Conservation (phyloP, 2,113 vertebrate genomes). For the Ahaetulla prasina region DNA sequence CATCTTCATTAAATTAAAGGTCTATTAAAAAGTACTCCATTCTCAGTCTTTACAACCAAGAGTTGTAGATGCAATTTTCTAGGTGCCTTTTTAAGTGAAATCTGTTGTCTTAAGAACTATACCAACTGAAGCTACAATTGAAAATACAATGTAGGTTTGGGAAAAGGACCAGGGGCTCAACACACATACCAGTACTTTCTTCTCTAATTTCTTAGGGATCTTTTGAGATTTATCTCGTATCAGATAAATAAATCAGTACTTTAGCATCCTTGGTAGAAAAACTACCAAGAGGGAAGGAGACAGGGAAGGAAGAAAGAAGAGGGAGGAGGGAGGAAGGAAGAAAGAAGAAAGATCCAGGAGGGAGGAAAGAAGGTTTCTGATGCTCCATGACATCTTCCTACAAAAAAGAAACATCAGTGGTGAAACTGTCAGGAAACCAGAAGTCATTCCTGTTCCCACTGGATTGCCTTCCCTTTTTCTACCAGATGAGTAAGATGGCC, state of each 20-base stretch:
- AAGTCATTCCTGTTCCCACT: constrained; percentile 7
- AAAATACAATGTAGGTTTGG: not conserved
- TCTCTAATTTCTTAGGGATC: too few relatives aligned
- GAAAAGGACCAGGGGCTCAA: not conserved
- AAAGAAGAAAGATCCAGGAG: too few relatives aligned
- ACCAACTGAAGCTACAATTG: not conserved
- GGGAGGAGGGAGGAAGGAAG: not conserved
- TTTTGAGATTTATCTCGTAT: not conserved
- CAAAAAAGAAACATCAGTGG: not conserved
- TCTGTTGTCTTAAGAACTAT: not conserved
- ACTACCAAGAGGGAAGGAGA: not conserved
- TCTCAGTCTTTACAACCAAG: constrained; percentile 47
- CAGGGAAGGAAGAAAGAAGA: not conserved
- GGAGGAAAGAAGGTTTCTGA: not conserved
- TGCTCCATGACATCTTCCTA: not conserved
- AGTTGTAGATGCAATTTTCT: not conserved
- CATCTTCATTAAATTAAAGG: constrained; percentile 59
- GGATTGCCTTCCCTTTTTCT: constrained; percentile 54
- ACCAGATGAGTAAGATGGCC: constrained; percentile 53
- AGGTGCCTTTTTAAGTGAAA: not conserved
- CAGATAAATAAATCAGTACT: not conserved
- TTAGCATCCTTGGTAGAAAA: not conserved
- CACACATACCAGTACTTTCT: not conserved
- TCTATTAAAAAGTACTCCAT: constrained; percentile 50
- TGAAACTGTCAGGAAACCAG: not conserved